A percentile compares a stretch with the other conserved stretches of the same genome.
Evolutionary conservation across 2,888 invertebrate genomes (phyloP).

Genomic region (Rotaria socialis): DNA sequence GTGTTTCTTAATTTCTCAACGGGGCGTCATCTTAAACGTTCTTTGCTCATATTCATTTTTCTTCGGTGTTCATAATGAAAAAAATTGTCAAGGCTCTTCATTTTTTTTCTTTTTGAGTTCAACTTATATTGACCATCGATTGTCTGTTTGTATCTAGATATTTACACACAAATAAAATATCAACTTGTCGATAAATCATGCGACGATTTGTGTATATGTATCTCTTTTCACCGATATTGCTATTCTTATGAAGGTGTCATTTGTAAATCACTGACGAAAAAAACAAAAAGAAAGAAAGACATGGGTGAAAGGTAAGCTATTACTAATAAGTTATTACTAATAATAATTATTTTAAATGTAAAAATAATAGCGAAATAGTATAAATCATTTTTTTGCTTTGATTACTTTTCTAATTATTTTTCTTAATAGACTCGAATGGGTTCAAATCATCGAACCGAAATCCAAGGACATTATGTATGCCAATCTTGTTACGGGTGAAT

Average conservation of each 20-base stretch:
- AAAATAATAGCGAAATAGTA: background rate
- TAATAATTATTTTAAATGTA: background rate
- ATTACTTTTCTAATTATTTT: background rate
- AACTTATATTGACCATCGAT: background rate
- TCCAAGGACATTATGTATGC: constrained; percentile 99
- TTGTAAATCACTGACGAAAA: background rate
- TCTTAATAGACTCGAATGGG: constrained; percentile 73
- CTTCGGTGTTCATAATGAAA: background rate
- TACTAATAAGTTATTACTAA: background rate
- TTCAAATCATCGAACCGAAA: constrained; percentile 96
- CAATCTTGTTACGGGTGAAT: constrained; percentile 93
- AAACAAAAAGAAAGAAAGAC: background rate
- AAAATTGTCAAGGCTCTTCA: background rate
- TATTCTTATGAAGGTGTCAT: background rate
- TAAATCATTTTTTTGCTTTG: background rate
- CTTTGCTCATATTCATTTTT: background rate
- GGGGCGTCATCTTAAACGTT: constrained; percentile 3
- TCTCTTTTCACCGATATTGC: background rate
- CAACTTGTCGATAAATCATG: background rate
- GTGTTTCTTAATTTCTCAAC: constrained; percentile 12
- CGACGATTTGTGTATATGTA: background rate
- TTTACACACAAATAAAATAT: too few species aligned
- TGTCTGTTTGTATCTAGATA: too few species aligned
- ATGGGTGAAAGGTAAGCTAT: background rate
- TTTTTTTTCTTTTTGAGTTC: background rate